Percentiles rank a stretch among this genome's conserved stretches.
phyloP scores from a whole-genome alignment of 1,140 invertebrate genomes.

The Cyclargus thomasi region DNA sequence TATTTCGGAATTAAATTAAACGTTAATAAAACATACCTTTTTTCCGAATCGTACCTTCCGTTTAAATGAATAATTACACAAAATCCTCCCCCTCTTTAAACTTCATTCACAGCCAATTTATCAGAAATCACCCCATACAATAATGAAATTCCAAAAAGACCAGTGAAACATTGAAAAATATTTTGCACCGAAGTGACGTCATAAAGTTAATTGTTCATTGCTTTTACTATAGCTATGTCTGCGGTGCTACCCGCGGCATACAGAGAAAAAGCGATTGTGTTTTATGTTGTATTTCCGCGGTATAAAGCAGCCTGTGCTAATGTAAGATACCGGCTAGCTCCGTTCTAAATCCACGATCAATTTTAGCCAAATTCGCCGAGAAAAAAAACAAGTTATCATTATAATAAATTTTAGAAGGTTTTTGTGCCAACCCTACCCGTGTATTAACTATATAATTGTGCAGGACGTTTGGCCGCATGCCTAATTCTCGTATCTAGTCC shows the following conservation, averaged over 20 bases:
- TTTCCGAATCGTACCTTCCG: background rate
- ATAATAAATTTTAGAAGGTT: background rate
- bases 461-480: conserved; percentile 35
- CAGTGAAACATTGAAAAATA: background rate
- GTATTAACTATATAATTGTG: conserved; percentile 34
- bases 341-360: too few species aligned
- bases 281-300: too few species aligned
- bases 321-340: too few species aligned
- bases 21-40: background rate
- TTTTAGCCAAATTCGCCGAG: too few species aligned
- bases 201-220: background rate
- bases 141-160: too few species aligned
- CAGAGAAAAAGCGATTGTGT: too few species aligned
- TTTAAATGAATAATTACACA: background rate
- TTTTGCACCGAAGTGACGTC: background rate
- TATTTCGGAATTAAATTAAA: background rate
- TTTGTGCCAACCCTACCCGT: conserved; percentile 26
- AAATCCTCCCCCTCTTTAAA: background rate
- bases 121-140: background rate
- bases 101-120: conserved; percentile 3
- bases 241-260: too few species aligned
- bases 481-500: conserved; percentile 29
- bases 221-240: too few species aligned
- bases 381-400: too few species aligned
- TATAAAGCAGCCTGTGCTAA: too few species aligned